Evolutionary conservation across 2,797 vertebrate genomes (phyloP), one percentile per base, ranked within the genome.

Genomic region (Botia kubotai): DNA sequence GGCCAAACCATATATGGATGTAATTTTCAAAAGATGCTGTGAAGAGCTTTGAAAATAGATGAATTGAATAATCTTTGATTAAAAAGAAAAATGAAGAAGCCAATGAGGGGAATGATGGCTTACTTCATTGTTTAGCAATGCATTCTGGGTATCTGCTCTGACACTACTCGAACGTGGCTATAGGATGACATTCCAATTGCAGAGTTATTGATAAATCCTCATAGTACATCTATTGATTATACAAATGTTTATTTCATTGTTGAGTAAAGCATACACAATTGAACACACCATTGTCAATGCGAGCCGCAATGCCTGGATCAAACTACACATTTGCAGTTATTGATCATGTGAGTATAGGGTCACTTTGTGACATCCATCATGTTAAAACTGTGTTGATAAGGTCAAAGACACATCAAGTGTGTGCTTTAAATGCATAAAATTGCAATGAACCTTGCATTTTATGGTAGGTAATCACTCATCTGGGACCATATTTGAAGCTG

Each of bases 361-460:
- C 76, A 74, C 79, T 75, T 83, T 71, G 82, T 71, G 53, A 69
- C 68, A 53, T 10, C 65, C 62, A 74, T 74, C 75, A 72, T 77
- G 77, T 53, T 57, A 79, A 69, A 60, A 48, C 81, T 57, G 75
- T 65, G 50, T 53, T 43, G 76, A 89, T 83, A 70, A 85, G 84
- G 88, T 90, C 88, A 90, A 80, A 85, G 85, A 86, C 87, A 84
- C 86, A 80, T 77, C 91, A 91, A 91, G 81, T 86, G 86, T 89
- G 91, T 88, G 86, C 88, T 93, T 93, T 91, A 92, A 92, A 93
- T 93, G 89, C 90, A 92, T 92, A 87, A 87, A 90, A 89, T 87
- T 67, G 82, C 58, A 87, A 86, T 88, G 58, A 73, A 82, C 80
- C 68, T 82, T 81, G 84, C 82, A 79, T 82, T 88, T 89, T 85